Evolutionary conservation across 2,888 invertebrate species (phyloP).

Genomic region (Hydrotaea cyrtoneurina): DNA sequence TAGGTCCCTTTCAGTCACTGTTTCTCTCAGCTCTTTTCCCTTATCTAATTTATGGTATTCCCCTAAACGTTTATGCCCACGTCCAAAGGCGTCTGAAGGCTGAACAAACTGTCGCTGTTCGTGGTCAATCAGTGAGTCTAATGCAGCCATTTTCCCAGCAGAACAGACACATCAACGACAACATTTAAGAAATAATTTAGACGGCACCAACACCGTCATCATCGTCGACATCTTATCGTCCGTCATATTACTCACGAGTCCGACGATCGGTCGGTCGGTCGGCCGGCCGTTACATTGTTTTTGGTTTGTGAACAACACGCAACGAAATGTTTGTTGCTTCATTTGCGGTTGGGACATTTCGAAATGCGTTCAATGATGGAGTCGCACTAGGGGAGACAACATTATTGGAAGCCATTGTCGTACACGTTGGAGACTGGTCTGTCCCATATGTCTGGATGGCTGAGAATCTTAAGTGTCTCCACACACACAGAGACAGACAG

Average conservation of each 20-base stretch:
- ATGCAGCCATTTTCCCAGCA: not conserved
- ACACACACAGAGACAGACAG: not conserved
- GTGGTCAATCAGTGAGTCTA: not conserved
- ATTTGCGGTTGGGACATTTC: not conserved
- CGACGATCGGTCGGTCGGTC: too few species aligned
- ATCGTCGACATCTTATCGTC: not conserved
- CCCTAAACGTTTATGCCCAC: not conserved
- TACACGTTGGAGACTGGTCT: not conserved
- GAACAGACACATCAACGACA: not conserved
- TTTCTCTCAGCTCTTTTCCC: not conserved
- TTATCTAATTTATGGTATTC: conserved; percentile 13
- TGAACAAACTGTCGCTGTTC: not conserved
- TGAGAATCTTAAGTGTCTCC: not conserved
- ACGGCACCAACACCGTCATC: conserved; percentile 28
- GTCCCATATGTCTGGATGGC: not conserved
- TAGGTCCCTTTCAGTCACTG: not conserved
- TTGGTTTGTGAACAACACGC: not conserved
- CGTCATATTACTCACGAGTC: conserved; percentile 38
- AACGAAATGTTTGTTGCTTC: conserved; percentile 39
- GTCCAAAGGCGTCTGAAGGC: not conserved
- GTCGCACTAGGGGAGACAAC: not conserved
- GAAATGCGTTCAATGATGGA: conserved; percentile 10
- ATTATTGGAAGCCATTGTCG: conserved; percentile 9
- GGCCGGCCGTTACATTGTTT: too few species aligned
- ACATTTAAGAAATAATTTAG: conserved; percentile 28